Evolutionary conservation across 2,113 vertebrate genomes (phyloP), one percentile per base, ranked within the genome.

Genomic region (Ceratotherium simum): DNA sequence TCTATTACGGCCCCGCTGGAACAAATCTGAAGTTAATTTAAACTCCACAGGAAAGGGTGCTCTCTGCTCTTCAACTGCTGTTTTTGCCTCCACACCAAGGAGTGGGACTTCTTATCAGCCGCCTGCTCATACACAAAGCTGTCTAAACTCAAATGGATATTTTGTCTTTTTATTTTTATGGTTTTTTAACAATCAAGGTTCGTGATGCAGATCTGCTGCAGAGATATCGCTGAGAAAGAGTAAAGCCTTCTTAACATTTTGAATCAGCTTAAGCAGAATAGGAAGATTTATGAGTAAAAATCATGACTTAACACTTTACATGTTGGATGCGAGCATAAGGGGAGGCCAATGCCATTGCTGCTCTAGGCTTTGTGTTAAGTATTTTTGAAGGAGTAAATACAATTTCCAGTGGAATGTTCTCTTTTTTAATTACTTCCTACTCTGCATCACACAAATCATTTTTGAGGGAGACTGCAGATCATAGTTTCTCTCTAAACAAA

Each of bases 1-100:
- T 87, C 97, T 94, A 98, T 98, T 97, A 98, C 98, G 80, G 93
- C 84, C 97, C 98, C 78, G 98, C 98, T 98, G 98, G 98, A 98
- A 98, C 94, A 98, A 98, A 98, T 95, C 97, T 96, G 97, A 97
- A 97, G 98, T 98, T 98, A 97, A 99, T 99, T 98, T 98, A 8
- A 31, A n/a, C 98, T 98, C 98, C 2, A 94, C 78, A 82, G 98
- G 98, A 96, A 90, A 96, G 82, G 72, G 23, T 8, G 8, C 76
- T 95, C 93, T 62, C 96, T 97, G 86, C 89, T 92, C 95, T 83
- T 93, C 93, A 73, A 86, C 97, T 96, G 95, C 87, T 98, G 94
- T 72, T 94, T 84, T 2, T 18, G 79, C 95, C 92, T 98, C 96
- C 97, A 96, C 46, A 48, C 69, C 75, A 95, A 96, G 96, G 92